Percentiles rank a stretch among this genome's conserved stretches.
Conservation (phyloP, 2,888 invertebrate species). For the Pheosia tremula region DNA sequence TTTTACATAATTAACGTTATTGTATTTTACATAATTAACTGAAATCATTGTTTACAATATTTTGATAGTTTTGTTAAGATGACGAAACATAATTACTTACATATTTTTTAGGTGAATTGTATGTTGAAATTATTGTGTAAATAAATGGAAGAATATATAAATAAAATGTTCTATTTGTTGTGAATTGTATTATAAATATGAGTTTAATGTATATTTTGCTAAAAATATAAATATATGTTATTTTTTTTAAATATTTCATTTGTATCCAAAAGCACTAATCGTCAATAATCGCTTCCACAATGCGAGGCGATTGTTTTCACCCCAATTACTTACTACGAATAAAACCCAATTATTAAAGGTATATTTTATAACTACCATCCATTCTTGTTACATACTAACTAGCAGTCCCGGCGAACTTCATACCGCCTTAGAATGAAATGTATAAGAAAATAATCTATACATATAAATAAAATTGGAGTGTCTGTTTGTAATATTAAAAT, state of each 20-base stretch:
- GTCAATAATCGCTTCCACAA: too few relatives aligned
- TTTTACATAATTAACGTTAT: not conserved
- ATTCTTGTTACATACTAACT: too few relatives aligned
- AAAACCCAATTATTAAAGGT: too few relatives aligned
- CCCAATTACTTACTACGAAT: too few relatives aligned
- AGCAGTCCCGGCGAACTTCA: too few relatives aligned
- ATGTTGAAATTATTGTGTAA: conserved; percentile 26
- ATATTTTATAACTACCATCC: too few relatives aligned
- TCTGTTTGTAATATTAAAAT: too few relatives aligned
- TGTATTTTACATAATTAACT: not conserved
- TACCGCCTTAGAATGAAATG: too few relatives aligned
- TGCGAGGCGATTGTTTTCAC: too few relatives aligned
- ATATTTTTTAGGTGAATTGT: not conserved
- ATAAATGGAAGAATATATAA: conserved; percentile 25
- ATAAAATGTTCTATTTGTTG: conserved; percentile 26
- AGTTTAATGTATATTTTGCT: conserved; percentile 57
- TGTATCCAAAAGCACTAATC: not conserved
- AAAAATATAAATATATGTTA: conserved; percentile 41
- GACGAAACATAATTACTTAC: not conserved
- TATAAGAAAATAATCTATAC: too few relatives aligned
- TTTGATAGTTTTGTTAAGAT: not conserved
- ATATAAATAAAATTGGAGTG: too few relatives aligned
- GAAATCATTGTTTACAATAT: not conserved
- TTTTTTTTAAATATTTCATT: conserved; percentile 16
- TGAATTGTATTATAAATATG: conserved; percentile 15